A percentile compares a stretch with the other conserved stretches of the same genome.
Evolutionary conservation across 2,888 invertebrate species (phyloP).

Genomic region (Lottia gigantea): DNA sequence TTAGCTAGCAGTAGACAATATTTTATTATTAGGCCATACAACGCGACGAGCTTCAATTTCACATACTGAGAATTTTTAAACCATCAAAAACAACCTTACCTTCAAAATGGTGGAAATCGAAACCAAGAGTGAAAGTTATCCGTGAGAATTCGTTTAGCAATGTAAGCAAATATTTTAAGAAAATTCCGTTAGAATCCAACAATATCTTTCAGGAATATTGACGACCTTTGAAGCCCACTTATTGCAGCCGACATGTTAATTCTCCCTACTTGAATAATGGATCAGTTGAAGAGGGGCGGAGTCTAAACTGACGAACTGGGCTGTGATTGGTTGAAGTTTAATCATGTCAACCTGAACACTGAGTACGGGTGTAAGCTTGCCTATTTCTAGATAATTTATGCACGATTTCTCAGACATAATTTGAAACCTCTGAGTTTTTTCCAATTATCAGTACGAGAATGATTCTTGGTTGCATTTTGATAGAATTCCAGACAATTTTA

Average conservation of each 20-base stretch:
- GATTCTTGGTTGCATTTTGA: too few species aligned
- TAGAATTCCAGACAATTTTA: too few species aligned
- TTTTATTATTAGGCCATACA: too few species aligned
- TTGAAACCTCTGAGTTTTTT: background rate
- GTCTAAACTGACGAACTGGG: background rate
- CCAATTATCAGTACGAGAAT: too few species aligned
- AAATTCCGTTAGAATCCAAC: constrained; percentile 10
- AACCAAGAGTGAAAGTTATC: too few species aligned
- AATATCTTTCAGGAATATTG: constrained; percentile 5
- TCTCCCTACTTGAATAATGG: constrained; percentile 11
- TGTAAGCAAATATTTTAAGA: constrained; percentile 7
- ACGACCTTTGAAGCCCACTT: constrained; percentile 11
- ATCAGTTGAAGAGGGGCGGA: background rate
- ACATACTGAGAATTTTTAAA: too few species aligned
- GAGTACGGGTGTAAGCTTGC: background rate
- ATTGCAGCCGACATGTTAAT: constrained; percentile 10
- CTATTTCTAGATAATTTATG: constrained; percentile 6
- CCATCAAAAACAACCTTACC: too few species aligned
- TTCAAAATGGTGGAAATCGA: too few species aligned
- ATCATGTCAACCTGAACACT: constrained; percentile 1
- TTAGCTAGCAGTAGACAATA: too few species aligned
- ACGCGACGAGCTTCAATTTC: too few species aligned
- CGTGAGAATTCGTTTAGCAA: background rate
- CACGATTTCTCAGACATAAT: background rate
- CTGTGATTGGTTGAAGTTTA: background rate